Evolutionary conservation across 2,888 invertebrate species (phyloP), one percentile per base, ranked within the genome.

Genomic region (Panopea generosa): DNA sequence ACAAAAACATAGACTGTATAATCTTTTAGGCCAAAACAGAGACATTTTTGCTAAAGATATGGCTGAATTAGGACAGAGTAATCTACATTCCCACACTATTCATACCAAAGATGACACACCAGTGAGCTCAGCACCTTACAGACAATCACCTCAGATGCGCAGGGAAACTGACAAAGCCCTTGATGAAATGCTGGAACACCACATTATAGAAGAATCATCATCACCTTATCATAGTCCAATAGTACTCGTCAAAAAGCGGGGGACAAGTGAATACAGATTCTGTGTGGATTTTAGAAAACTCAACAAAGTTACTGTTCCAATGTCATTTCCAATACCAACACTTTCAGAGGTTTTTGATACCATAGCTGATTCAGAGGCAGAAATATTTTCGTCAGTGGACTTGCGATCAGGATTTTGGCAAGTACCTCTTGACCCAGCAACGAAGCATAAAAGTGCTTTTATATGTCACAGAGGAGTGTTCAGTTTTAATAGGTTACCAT

Each of bases 401-500:
- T 29, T 75, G 14, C 29, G 56, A 1, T 55, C 57, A 0, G 78
- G 69, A 11, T 78, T 71, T 50, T 78, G 75, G 59, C 78, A 78
- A 24, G 59, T 79, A 0, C 65, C 71, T 1, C 20, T 82, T n/a
- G 65, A 61, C 18, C 38, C 26, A 0, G 27, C 27, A 22, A 74
- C 74, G 6, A 66, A 67, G 33, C 50, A 60, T 16, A 82, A n/a
- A 63, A 55, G 70, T 7, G 73, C 73, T 2, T 79, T 79, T 52
- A 66, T 79, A 6, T 65, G 59, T 4, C 59, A 72, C n/a, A 52
- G 71, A 38, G 76, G 74, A 14, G 29, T 69, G 7, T 82, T 68
- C 56, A 57, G 70, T 27, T 82, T 67, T 38, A 71, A 77, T 24
- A 22, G 72, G 14, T 26, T 82, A 11, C 63, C 71, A 14, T 83